phyloP scores from a whole-genome alignment of 2,888 invertebrate species.

The Nowickia ferox region DNA sequence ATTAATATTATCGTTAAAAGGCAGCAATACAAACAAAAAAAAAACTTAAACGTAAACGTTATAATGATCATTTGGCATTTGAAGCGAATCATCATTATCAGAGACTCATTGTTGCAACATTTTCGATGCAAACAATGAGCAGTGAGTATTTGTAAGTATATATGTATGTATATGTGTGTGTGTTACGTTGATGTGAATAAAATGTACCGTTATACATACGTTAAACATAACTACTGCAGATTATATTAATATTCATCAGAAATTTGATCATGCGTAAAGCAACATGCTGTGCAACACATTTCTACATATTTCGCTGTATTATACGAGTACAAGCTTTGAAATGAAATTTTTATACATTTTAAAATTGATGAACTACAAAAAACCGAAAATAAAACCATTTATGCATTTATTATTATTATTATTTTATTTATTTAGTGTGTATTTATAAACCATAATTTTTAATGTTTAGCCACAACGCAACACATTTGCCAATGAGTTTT shows the following conservation, averaged over 20 bases:
- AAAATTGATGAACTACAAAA: not conserved
- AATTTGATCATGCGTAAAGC: slow-evolving; percentile 52
- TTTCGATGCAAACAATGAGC: slow-evolving; percentile 52
- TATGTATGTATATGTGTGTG: not conserved
- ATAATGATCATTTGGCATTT: slow-evolving; percentile 39
- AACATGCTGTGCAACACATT: not conserved
- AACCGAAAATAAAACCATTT: not conserved
- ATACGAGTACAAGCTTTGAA: not conserved
- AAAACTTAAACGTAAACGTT: not conserved
- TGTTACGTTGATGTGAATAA: no score
- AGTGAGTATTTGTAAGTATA: slow-evolving; percentile 25
- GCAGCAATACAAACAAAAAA: not conserved
- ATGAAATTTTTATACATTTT: slow-evolving; percentile 18
- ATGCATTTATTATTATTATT: not conserved
- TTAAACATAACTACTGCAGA: not conserved
- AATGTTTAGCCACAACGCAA: not conserved
- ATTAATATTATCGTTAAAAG: slow-evolving; percentile 36
- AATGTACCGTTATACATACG: no score
- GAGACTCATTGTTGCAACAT: slow-evolving; percentile 44
- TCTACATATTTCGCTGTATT: slow-evolving; percentile 4
- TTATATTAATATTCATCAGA: slow-evolving; percentile 39
- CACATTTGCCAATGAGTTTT: not conserved
- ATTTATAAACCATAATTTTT: not conserved
- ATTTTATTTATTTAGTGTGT: not conserved
- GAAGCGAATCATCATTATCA: slow-evolving; percentile 27